A percentile compares a stretch with the other conserved stretches of the same genome.
These are phyloP conservation scores for Loxodonta africana DNA, from an alignment of 2,113 vertebrate species.

Conservation along the genomic window DNA sequence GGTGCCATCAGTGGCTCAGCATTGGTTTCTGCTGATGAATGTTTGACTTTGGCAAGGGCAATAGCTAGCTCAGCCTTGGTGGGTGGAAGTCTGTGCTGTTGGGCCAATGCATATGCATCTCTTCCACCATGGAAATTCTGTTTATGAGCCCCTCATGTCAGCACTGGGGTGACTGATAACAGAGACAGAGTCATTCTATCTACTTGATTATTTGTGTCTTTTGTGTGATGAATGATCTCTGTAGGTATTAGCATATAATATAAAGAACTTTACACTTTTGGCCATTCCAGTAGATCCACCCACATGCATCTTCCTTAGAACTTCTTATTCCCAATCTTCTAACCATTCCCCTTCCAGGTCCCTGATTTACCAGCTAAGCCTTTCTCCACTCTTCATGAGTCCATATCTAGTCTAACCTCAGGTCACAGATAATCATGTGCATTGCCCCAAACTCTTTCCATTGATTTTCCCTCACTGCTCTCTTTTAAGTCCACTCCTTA, in stretches of 20 bases:
- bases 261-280: neutral
- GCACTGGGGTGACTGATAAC: neutral
- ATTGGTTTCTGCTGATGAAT: neutral
- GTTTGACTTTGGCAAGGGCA: neutral
- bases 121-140: neutral
- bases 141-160: neutral
- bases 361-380: neutral
- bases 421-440: neutral
- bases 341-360: neutral
- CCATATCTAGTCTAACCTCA: neutral
- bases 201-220: neutral
- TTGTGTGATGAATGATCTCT: neutral
- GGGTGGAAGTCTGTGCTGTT: neutral
- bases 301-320: neutral
- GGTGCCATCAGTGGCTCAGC: neutral
- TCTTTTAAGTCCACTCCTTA: neutral
- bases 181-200: neutral
- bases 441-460: neutral
- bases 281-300: neutral
- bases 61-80: neutral
- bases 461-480: neutral
- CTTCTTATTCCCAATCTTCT: neutral
- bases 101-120: neutral
- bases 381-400: neutral
- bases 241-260: neutral